Conservation (phyloP, 2,113 vertebrate species). For the Herpetotheres cachinnans region DNA sequence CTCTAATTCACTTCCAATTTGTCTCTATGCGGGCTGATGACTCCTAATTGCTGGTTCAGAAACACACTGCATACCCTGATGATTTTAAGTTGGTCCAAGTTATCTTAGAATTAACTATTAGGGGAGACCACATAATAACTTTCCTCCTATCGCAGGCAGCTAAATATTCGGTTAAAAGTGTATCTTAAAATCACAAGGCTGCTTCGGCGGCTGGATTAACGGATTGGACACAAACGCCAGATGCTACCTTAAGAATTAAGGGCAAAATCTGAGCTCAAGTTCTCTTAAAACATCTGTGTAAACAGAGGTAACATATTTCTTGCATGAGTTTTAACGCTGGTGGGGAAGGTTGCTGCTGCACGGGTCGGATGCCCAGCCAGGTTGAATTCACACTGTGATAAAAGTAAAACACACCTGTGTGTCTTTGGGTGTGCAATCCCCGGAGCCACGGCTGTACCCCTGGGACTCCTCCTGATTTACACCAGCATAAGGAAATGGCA, state of each 20-base stretch:
- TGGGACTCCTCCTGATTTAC: not conserved
- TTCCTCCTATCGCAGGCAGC: not conserved
- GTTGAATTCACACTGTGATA: fast-evolving
- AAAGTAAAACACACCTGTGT: not conserved
- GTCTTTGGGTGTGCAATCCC: not conserved
- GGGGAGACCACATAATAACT: not conserved
- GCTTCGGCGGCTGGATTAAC: not conserved
- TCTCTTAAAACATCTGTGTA: not conserved
- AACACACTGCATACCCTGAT: not conserved
- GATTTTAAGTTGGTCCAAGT: not conserved
- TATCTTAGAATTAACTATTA: not conserved
- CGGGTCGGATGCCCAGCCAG: not conserved
- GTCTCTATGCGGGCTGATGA: not conserved
- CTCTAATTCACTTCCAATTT: not conserved
- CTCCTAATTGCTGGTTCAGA: not conserved
- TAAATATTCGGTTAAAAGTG: not conserved
- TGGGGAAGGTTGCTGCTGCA: not conserved
- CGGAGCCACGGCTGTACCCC: not conserved
- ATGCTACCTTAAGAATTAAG: conserved; percentile 21
- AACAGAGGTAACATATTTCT: not conserved
- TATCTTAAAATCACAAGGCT: not conserved
- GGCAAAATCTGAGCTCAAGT: not conserved
- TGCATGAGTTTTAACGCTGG: not conserved
- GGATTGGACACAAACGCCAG: not conserved
- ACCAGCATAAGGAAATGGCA: not conserved